Evolutionary conservation across 1,140 invertebrate species (phyloP).

Genomic region (Ctenoplectra terminalis): DNA sequence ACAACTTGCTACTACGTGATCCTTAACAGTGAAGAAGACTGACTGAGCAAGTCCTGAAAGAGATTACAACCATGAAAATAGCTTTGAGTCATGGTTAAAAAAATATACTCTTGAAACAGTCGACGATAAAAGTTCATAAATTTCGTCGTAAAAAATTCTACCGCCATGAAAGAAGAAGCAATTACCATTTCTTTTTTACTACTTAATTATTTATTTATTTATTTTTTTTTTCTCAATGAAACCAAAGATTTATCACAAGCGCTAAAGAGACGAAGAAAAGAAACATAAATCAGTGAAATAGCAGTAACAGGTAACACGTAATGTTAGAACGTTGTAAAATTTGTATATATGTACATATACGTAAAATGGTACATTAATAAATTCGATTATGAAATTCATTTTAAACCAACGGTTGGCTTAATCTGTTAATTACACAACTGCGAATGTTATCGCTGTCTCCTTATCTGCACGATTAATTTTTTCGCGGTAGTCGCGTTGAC

Average conservation of each 20-base stretch:
- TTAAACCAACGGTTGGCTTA: too few relatives aligned
- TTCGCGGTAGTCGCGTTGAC: neutral
- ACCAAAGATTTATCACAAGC: neutral
- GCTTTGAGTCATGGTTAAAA: neutral
- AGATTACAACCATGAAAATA: neutral
- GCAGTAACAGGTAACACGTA: slow-evolving; percentile 25
- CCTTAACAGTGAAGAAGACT: neutral
- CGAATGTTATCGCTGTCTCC: neutral
- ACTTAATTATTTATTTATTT: too few relatives aligned
- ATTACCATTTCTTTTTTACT: too few relatives aligned
- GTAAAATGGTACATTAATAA: slow-evolving; percentile 24
- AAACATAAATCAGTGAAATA: neutral
- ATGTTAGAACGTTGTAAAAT: neutral
- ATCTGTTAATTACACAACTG: neutral
- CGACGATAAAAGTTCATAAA: too few relatives aligned
- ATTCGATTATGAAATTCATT: slow-evolving; percentile 23
- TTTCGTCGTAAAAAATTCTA: too few relatives aligned
- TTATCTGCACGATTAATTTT: slow-evolving; percentile 14
- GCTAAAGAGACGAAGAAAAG: neutral
- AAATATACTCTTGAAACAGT: neutral
- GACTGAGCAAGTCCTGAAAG: neutral
- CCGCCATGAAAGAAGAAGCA: too few relatives aligned
- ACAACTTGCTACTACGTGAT: slow-evolving; percentile 27
- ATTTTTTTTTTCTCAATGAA: neutral
- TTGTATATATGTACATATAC: slow-evolving; percentile 47